These are phyloP conservation scores for Nipponia nippon DNA, from an alignment of 2,113 vertebrate genomes.

Conservation along the genomic window DNA sequence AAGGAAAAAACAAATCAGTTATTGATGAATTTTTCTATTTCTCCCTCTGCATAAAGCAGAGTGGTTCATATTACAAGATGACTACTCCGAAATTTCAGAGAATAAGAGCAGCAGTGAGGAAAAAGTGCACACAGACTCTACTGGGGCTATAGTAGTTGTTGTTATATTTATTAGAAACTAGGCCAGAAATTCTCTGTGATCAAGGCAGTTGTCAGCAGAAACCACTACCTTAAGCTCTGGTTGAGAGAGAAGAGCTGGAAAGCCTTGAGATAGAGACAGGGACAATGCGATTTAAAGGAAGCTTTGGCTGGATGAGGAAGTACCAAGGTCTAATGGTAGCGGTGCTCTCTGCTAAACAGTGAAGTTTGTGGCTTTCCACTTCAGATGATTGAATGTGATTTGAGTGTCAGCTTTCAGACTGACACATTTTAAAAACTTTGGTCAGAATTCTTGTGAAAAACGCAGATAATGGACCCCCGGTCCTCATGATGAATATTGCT, in stretches of 20 bases:
- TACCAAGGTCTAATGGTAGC: neutral
- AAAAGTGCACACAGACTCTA: neutral
- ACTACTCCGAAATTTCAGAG: neutral
- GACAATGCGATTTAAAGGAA: neutral
- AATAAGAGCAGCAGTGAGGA: neutral
- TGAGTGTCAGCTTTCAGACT: neutral
- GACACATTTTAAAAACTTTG: neutral
- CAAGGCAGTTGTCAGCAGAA: neutral
- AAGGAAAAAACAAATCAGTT: neutral
- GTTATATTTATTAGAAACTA: neutral
- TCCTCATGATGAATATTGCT: neutral
- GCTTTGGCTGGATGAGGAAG: neutral
- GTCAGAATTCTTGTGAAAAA: conserved; percentile 4
- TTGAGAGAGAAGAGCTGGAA: neutral
- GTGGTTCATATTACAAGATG: neutral
- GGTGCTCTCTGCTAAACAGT: neutral
- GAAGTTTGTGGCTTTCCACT: neutral
- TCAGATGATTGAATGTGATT: neutral
- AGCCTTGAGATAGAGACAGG: neutral
- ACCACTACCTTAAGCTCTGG: neutral
- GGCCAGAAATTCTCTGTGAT: neutral
- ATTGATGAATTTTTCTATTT: neutral
- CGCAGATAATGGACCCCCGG: neutral
- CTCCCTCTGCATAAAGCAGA: neutral
- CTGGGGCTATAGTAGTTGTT: neutral